Evolutionary conservation across 2,113 vertebrate genomes (phyloP).

Genomic region (Pica pica): DNA sequence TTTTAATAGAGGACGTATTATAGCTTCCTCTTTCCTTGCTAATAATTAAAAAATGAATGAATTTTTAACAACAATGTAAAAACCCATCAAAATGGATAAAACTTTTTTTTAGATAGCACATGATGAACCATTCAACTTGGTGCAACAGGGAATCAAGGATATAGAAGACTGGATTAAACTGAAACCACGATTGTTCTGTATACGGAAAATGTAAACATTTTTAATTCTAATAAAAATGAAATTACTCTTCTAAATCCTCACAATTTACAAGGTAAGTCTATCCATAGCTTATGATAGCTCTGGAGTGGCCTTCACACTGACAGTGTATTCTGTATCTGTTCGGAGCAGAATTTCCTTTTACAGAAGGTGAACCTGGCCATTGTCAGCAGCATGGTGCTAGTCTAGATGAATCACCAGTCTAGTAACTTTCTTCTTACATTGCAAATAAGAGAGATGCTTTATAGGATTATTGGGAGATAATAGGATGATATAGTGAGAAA

Average conservation of each 20-base stretch:
- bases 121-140: not conserved
- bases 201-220: not conserved
- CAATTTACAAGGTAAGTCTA: not conserved
- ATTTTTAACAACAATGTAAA: not conserved
- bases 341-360: not conserved
- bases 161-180: not conserved
- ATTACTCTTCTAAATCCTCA: not conserved
- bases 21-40: not conserved
- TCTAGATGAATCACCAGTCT: not conserved
- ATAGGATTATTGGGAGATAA: constrained; percentile 32
- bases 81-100: not conserved
- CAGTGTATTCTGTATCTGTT: not conserved
- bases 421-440: constrained; percentile 8
- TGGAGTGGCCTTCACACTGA: not conserved
- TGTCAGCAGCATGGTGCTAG: not conserved
- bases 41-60: not conserved
- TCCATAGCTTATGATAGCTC: not conserved
- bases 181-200: not conserved
- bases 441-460: constrained; percentile 13
- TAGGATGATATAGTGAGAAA: constrained; percentile 5
- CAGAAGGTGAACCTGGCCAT: not conserved
- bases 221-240: not conserved
- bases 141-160: not conserved
- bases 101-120: not conserved
- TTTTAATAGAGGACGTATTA: not conserved